phyloP scores from a whole-genome alignment of 2,797 vertebrate genomes.

The Sebastes matsubarae region DNA sequence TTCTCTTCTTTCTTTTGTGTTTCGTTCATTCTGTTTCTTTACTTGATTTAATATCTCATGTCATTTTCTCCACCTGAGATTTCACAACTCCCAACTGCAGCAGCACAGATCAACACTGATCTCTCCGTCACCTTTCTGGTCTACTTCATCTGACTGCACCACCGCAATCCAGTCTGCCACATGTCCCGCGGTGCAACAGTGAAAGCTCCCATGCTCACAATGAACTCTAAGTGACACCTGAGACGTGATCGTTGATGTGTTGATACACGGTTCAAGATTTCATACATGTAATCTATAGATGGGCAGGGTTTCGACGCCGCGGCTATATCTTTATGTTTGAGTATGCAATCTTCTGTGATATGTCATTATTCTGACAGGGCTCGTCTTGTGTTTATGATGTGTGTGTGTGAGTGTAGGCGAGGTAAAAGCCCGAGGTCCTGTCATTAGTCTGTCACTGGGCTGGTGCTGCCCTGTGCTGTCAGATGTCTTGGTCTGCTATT shows the following conservation, averaged over 20 bases:
- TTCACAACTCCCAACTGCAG: neutral
- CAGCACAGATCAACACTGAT: slow-evolving; percentile 13
- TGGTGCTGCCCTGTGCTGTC: slow-evolving; percentile 37
- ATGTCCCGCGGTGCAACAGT: neutral
- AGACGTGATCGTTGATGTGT: neutral
- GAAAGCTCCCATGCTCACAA: slow-evolving; percentile 1
- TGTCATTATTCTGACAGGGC: slow-evolving; percentile 43
- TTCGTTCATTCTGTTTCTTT: neutral
- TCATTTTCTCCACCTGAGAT: slow-evolving; percentile 6
- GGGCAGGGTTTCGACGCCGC: neutral
- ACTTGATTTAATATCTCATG: slow-evolving; percentile 11
- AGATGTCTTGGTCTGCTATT: slow-evolving; percentile 52
- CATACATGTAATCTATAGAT: slow-evolving; percentile 15
- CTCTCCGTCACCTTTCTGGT: slow-evolving; percentile 4
- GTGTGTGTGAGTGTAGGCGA: slow-evolving; percentile 11
- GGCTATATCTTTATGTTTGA: slow-evolving; percentile 1
- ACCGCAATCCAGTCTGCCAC: slow-evolving; percentile 9
- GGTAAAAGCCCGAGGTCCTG: slow-evolving; percentile 41
- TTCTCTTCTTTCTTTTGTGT: neutral
- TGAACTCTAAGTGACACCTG: slow-evolving; percentile 16
- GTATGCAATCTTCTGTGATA: slow-evolving; percentile 12
- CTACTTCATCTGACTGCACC: neutral
- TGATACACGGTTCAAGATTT: slow-evolving; percentile 12
- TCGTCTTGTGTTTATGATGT: neutral
- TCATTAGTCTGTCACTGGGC: slow-evolving; percentile 51